These are phyloP conservation scores for Oxyura jamaicensis DNA, from an alignment of 2,113 vertebrate genomes.

Conservation along the genomic window DNA sequence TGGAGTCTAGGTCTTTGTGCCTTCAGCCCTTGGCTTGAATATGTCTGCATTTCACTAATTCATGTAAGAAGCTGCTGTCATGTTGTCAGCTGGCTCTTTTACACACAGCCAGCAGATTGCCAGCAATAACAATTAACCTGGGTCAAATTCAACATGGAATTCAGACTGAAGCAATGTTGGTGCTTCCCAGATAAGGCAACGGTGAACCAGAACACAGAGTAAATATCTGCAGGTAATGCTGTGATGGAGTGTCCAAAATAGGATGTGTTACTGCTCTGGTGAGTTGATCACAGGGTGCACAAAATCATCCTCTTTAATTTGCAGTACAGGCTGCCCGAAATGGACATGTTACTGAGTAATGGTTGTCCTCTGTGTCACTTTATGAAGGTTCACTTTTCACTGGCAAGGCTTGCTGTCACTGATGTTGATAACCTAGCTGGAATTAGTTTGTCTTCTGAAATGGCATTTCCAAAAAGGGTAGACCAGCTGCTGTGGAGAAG, in stretches of 20 bases:
- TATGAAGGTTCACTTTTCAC: not conserved
- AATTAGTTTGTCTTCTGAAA: not conserved
- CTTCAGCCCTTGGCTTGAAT: not conserved
- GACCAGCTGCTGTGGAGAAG: not conserved
- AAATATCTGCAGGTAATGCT: not conserved
- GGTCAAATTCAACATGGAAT: not conserved
- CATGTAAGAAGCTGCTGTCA: constrained; percentile 8
- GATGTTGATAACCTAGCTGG: not conserved
- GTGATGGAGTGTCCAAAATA: not conserved
- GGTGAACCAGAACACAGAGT: not conserved
- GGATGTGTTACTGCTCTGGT: not conserved
- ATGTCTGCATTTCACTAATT: not conserved
- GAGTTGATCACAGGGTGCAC: not conserved
- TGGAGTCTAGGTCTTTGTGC: not conserved
- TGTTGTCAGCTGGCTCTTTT: constrained; percentile 38
- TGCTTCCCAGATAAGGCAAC: not conserved
- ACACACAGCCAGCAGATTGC: not conserved
- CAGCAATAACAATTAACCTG: constrained; percentile 22
- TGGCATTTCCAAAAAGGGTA: not conserved
- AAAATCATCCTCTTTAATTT: not conserved
- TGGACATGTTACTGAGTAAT: accelerated
- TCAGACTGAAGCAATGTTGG: not conserved
- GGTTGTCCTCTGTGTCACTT: not conserved
- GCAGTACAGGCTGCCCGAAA: not conserved
- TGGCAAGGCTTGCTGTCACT: not conserved